Percentiles rank a stretch among this genome's conserved stretches.
These are phyloP conservation scores for Sphaeridia pumilis DNA, from an alignment of 2,888 invertebrate species.

Conservation along the genomic window DNA sequence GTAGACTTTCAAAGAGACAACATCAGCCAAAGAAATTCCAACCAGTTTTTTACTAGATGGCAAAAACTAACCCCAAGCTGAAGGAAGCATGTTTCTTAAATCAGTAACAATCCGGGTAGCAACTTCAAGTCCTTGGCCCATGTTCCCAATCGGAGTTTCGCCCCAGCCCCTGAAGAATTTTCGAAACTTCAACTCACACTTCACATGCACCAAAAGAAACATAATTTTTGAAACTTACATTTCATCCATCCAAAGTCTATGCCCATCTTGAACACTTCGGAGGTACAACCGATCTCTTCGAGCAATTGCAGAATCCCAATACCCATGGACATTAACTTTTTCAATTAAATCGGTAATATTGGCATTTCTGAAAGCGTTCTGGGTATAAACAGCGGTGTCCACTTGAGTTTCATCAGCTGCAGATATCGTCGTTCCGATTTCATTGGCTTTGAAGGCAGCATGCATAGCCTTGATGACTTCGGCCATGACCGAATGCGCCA, in stretches of 20 bases:
- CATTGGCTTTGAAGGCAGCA: constrained; percentile 15
- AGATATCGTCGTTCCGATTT: constrained; percentile 20
- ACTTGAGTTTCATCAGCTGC: constrained; percentile 34
- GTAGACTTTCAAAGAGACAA: constrained; percentile 20
- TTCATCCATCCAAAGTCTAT: constrained; percentile 35
- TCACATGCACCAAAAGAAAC: neutral
- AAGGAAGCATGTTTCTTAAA: constrained; percentile 23
- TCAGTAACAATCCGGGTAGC: constrained; percentile 27
- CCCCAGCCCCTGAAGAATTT: constrained; percentile 30
- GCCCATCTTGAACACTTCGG: constrained; percentile 17
- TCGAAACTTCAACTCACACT: neutral
- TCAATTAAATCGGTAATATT: constrained; percentile 19
- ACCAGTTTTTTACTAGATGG: neutral
- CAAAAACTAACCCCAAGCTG: constrained; percentile 30
- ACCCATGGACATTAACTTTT: constrained; percentile 33
- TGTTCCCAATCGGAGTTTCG: constrained; percentile 18
- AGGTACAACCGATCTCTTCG: constrained; percentile 21
- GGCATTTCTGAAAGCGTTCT: constrained; percentile 21
- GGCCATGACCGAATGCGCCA: constrained; percentile 22
- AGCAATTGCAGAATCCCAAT: constrained; percentile 23
- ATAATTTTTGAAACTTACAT: constrained; percentile 19
- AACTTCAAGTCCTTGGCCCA: constrained; percentile 29
- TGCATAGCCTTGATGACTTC: constrained; percentile 19
- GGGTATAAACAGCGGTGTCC: constrained; percentile 23
- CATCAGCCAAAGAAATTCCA: neutral